Evolutionary conservation across 2,797 vertebrate species (phyloP), one percentile per base, ranked within the genome.

Genomic region (Lagocephalus sceleratus): DNA sequence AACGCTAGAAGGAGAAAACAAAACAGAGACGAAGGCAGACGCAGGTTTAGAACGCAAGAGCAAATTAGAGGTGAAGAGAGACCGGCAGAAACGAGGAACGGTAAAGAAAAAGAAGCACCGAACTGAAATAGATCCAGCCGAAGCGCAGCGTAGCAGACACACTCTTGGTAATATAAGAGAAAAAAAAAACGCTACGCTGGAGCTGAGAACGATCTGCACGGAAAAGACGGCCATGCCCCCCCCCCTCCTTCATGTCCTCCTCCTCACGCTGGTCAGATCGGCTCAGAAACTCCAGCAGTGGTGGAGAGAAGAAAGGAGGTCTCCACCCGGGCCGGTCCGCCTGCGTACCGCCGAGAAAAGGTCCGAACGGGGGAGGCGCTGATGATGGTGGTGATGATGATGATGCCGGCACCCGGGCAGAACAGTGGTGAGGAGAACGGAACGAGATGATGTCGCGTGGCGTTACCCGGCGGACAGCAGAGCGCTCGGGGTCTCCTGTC

Each of bases 111-210:
- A 68, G 56, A 66, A 62, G 53, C 66, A 63, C 46, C 35, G 66
- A 66, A 43, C 67, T 58, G 59, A 77, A 80, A 76, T 84, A 75
- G 79, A 81, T 86, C 75, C 73, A 64, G 73, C 51, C 58, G 40
- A 49, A 60, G 73, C 50, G 62, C 62, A 22, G 71, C 29, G 57
- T 70, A 55, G 59, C 59, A 42, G 45, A 51, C 60, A 66, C 57
- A 73, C 10, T 49, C 69, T 63, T 63, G 50, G 68, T 71, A 66
- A 82, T 67, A 61, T 60, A 60, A 64, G 66, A 71, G 64, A 79
- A 75, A 67, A 72, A 63, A 82, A 75, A 67, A 66, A 59, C 19
- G 66, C 66, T 49, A 74, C 60, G 65, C 80, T 66, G 77, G 66
- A 84, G 76, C 66, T 56, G 75, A 66, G 65, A 58, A 49, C 64